A percentile compares a stretch with the other conserved stretches of the same genome.
phyloP scores from a whole-genome alignment of 1,140 invertebrate species.

The Aphidius gifuensis region DNA sequence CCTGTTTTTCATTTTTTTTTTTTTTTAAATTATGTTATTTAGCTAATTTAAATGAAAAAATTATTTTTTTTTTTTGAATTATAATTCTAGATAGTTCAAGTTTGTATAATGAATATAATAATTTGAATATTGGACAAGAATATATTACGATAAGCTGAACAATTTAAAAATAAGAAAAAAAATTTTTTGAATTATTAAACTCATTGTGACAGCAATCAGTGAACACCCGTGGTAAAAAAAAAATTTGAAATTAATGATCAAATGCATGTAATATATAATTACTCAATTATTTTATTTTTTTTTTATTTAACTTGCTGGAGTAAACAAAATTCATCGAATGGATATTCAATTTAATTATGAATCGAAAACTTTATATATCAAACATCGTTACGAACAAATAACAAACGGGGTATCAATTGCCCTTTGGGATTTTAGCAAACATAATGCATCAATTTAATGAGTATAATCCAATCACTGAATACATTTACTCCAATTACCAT shows the following conservation, averaged over 20 bases:
- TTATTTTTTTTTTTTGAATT: too few relatives aligned
- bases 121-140: conserved; percentile 16
- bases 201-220: conserved; percentile 54
- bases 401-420: conserved; percentile 9
- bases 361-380: conserved; percentile 28
- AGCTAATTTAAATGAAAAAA: too few relatives aligned
- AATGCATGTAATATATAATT: too few relatives aligned
- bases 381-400: conserved; percentile 41
- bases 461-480: conserved; percentile 48
- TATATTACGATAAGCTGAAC: conserved; percentile 1
- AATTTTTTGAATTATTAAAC: conserved; percentile 39
- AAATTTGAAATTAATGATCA: background rate
- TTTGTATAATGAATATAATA: conserved; percentile 11
- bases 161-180: background rate
- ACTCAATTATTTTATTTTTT: too few relatives aligned
- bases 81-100: background rate
- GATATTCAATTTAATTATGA: conserved; percentile 17
- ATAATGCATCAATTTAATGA: conserved; percentile 43
- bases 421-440: conserved; percentile 35
- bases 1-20: too few relatives aligned
- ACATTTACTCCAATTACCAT: conserved; percentile 42
- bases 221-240: conserved; percentile 32
- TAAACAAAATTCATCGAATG: conserved; percentile 26
- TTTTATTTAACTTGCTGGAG: too few relatives aligned
- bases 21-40: too few relatives aligned